Conservation (phyloP, 2,888 invertebrate species). For the Sepiola atlantica region DNA sequence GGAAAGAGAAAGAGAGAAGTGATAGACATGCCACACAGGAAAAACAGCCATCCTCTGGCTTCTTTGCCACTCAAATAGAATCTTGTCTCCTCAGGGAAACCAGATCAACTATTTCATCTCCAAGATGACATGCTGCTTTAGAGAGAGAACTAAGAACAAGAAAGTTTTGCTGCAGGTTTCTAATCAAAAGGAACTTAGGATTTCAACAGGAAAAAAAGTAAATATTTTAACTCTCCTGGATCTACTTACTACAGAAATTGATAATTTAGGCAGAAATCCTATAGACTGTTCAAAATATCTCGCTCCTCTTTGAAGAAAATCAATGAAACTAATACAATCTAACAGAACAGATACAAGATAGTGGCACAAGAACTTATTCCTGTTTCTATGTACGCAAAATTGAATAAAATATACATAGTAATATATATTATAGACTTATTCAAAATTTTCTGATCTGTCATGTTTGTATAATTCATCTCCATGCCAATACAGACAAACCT, state of each 20-base stretch:
- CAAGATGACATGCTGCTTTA: neutral
- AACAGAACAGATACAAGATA: too few relatives aligned
- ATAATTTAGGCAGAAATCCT: neutral
- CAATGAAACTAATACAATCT: too few relatives aligned
- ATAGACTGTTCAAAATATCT: too few relatives aligned
- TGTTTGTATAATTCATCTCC: too few relatives aligned
- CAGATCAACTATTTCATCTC: neutral
- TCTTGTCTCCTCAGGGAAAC: neutral
- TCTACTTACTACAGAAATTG: neutral
- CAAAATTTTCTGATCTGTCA: too few relatives aligned
- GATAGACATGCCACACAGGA: neutral
- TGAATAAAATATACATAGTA: too few relatives aligned
- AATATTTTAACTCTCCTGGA: neutral
- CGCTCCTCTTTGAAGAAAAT: too few relatives aligned
- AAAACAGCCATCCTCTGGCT: neutral
- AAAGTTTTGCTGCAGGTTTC: neutral
- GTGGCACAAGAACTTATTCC: too few relatives aligned
- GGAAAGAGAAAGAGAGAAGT: neutral
- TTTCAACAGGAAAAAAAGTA: neutral
- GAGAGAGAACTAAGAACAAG: neutral
- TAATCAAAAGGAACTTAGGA: neutral
- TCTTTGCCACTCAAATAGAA: neutral
- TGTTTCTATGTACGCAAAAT: too few relatives aligned
- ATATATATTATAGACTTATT: too few relatives aligned
- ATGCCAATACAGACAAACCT: too few relatives aligned